Evolutionary conservation across 2,797 vertebrate genomes (phyloP).

Genomic region (Vespertilio murinus): DNA sequence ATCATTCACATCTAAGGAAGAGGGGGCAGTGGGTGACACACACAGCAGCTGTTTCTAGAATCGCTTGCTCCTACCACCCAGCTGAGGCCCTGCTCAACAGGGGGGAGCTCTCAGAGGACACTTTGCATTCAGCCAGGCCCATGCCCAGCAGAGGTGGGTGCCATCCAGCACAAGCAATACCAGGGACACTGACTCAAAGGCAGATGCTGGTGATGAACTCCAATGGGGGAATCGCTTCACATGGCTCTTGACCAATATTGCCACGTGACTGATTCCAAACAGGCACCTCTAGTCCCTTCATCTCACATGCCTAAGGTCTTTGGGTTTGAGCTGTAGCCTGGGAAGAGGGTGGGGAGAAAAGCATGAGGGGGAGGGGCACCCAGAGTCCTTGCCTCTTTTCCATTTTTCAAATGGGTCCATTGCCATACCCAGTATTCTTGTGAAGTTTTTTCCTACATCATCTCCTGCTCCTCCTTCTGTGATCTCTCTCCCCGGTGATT

Average conservation of each 20-base stretch:
- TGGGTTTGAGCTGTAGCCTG: constrained; percentile 27
- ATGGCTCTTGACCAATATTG: constrained; percentile 18
- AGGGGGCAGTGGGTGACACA: neutral
- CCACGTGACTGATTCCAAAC: neutral
- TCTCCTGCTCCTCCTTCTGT: constrained; percentile 54
- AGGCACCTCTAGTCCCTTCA: neutral
- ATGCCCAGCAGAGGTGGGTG: neutral
- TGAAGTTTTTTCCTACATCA: constrained; percentile 55
- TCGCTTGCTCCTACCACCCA: neutral
- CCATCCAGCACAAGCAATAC: neutral
- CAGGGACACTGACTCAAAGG: neutral
- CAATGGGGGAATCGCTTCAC: constrained; percentile 31
- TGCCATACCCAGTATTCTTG: constrained; percentile 41
- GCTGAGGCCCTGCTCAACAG: neutral
- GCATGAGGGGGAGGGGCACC: neutral
- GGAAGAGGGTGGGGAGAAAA: neutral
- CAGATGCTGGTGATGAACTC: constrained; percentile 21
- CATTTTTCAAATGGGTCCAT: constrained; percentile 37
- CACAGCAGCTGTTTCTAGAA: constrained; percentile 32
- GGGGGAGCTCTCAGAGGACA: neutral
- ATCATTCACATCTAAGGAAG: constrained; percentile 53
- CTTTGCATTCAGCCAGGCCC: neutral
- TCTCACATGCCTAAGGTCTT: neutral
- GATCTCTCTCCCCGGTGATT: constrained; percentile 52
- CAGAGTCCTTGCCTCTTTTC: constrained; percentile 34